Conservation (phyloP, 2,113 vertebrate species). For the Hemibagrus wyckioides region DNA sequence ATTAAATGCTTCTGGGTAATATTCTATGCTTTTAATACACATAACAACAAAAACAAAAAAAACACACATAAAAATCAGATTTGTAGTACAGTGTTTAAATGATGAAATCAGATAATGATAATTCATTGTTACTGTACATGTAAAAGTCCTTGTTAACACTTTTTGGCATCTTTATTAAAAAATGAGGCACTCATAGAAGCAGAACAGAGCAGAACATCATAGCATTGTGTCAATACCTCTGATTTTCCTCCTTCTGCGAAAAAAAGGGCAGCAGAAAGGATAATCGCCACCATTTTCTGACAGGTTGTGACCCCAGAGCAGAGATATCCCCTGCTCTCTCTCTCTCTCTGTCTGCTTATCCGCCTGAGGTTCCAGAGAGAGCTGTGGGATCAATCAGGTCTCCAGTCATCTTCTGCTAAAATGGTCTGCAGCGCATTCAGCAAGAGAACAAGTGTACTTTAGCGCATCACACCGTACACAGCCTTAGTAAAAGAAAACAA, state of each 20-base stretch:
- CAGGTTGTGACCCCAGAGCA: constrained; percentile 66
- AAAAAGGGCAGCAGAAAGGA: constrained; percentile 40
- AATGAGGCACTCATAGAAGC: too few relatives aligned
- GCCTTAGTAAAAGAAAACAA: not conserved
- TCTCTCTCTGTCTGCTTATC: constrained; percentile 24
- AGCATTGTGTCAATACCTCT: not conserved
- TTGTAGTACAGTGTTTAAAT: not conserved
- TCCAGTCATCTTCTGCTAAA: constrained; percentile 53
- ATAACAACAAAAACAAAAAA: not conserved
- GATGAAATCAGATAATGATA: not conserved
- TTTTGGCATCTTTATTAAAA: not conserved
- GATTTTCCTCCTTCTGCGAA: not conserved
- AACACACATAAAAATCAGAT: not conserved
- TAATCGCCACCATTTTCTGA: constrained; percentile 65
- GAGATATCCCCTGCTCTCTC: constrained; percentile 36
- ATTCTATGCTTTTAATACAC: not conserved
- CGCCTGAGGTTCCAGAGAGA: constrained; percentile 32
- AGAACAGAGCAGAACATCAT: not conserved
- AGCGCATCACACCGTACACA: not conserved
- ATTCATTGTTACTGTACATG: not conserved
- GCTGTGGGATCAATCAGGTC: constrained; percentile 68
- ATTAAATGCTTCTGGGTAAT: not conserved
- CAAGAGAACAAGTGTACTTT: constrained; percentile 39
- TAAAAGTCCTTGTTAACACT: not conserved
- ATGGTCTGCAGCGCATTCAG: constrained; percentile 62